Base-by-base conservation (phyloP, 2,888 invertebrate species). In the Masnerella sp. region DNA sequence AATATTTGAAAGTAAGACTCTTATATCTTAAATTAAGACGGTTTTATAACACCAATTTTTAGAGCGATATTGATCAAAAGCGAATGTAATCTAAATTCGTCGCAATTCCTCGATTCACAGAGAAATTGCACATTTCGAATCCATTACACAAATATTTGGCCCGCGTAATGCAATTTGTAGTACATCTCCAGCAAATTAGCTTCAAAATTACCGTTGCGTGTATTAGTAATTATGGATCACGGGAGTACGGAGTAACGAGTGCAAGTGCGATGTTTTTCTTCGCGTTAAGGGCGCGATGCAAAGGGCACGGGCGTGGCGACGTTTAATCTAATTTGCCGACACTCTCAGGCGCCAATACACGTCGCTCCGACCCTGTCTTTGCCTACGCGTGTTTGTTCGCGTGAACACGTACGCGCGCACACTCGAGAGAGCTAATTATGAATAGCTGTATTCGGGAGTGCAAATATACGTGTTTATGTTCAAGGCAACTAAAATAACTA, bases 311-410 rank as follows among this genome's bases (percentile, higher is more conserved):
- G 75, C 61, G 79, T 79, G 73, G 76, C 74, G 32, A 73, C 73
- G 77, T 73, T 76, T 82, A 83, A 83, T 83, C 81, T 78, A 83
- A 83, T 83, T 81, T 81, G 74, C 71, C 59, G 69, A 77, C 82
- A 80, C 82, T 83, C 76, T 73, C 79, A 77, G 77, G 74, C 78
- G 79, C 73, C 77, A 67, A 81, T 79, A 74, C 77, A 76, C 72
- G 76, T 64, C n/a, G 52, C 71, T 77, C 67, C 74, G 71, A 77
- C 68, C 75, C 77, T 59, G 67, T 58, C 64, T 70, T 67, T 64
- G 52, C 64, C 62, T 68, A 73, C 68, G 56, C 68, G 38, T 65
- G 42, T 58, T 42, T 54, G 59, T 51, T 32, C 49, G 34, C 38
- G 51, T 58, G 52, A 36, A 47, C 45, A 51, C 25, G 25, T 45